Conservation (phyloP, 2,113 vertebrate species). For the Rhinolophus sinicus region DNA sequence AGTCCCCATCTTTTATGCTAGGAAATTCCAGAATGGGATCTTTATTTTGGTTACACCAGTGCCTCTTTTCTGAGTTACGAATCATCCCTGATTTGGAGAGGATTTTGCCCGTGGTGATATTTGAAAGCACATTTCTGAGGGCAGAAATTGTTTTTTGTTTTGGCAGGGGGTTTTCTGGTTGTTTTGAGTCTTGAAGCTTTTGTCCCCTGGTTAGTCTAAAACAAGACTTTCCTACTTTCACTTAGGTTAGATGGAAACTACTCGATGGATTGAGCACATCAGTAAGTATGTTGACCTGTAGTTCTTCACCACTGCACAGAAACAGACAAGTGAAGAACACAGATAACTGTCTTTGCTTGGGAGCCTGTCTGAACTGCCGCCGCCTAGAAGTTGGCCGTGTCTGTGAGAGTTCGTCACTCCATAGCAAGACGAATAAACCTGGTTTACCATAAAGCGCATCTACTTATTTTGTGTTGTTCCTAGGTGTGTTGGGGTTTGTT, state of each 20-base stretch:
- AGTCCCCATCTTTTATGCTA: constrained; percentile 16
- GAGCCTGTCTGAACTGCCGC: not conserved
- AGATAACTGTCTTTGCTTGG: not conserved
- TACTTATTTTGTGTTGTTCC: not conserved
- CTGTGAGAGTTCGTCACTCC: not conserved
- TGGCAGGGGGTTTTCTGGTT: not conserved
- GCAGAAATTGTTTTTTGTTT: constrained; percentile 37
- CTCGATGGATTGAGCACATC: not conserved
- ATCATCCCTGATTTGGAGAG: not conserved
- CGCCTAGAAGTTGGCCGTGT: not conserved
- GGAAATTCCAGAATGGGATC: constrained; percentile 34
- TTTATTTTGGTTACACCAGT: not conserved
- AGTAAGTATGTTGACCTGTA: constrained; percentile 23
- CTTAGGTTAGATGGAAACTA: constrained; percentile 32
- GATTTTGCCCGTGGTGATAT: not conserved
- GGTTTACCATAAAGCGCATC: not conserved
- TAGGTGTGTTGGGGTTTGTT: constrained; percentile 86
- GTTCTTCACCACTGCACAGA: constrained; percentile 4
- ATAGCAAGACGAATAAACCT: not conserved
- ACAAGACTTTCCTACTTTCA: not conserved
- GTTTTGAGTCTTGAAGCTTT: constrained; percentile 32
- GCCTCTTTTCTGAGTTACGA: constrained; percentile 5
- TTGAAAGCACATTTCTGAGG: constrained; percentile 21
- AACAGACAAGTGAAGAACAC: not conserved
- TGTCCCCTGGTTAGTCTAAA: not conserved